Percentiles rank a stretch among this genome's conserved stretches.
Conservation (phyloP, 2,113 vertebrate genomes). For the Osmerus mordax region DNA sequence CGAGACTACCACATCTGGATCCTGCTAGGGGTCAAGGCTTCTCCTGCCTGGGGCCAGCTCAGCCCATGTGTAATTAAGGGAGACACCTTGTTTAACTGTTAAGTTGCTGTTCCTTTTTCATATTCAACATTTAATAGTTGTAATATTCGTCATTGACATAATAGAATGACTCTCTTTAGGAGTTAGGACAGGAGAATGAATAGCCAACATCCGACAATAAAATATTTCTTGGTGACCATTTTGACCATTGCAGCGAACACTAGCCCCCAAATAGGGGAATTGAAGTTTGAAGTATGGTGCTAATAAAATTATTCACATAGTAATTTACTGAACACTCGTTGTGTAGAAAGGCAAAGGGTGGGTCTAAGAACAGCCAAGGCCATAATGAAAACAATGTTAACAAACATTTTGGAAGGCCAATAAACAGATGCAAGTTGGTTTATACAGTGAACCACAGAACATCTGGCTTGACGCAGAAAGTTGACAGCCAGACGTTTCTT, state of each 20-base stretch:
- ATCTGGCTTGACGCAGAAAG: constrained; percentile 73
- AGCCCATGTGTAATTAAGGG: constrained; percentile 89
- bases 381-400: constrained; percentile 74
- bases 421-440: constrained; percentile 80
- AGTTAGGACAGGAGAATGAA: too few relatives aligned
- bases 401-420: constrained; percentile 79
- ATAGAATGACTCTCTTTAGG: too few relatives aligned
- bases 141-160: too few relatives aligned
- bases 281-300: not conserved
- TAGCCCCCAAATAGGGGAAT: too few relatives aligned
- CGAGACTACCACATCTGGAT: constrained; percentile 97
- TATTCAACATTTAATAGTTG: constrained; percentile 41
- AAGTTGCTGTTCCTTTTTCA: constrained; percentile 54
- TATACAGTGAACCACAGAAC: constrained; percentile 78
- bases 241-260: too few relatives aligned
- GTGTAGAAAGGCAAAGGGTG: constrained; percentile 30
- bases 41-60: constrained; percentile 92
- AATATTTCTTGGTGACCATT: too few relatives aligned
- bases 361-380: constrained; percentile 50
- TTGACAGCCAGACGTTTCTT: constrained; percentile 78
- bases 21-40: constrained; percentile 98
- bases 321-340: not conserved
- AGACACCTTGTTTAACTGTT: constrained; percentile 95
- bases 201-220: too few relatives aligned
- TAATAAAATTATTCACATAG: constrained; percentile 6